Evolutionary conservation across 2,888 invertebrate species (phyloP), one percentile per base, ranked within the genome.

Genomic region (Troides aeacus): DNA sequence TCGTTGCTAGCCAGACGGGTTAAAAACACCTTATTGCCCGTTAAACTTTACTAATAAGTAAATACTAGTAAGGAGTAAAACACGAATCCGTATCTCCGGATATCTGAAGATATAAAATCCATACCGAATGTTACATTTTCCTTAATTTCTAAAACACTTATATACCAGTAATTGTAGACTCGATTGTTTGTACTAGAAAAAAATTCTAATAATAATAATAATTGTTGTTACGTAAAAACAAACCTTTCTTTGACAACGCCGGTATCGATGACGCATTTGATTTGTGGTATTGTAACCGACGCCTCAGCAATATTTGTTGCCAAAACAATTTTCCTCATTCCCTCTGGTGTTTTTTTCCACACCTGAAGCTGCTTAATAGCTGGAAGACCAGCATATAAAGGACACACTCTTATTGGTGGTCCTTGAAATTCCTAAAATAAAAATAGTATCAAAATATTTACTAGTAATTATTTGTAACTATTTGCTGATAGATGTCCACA

Each of bases 301-400:
- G 99, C 98, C 92, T 99, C 99, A 0, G 99, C 99, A 74, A 99
- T 97, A 86, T 99, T 99, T 46, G 99, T 99, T 8, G 99, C 96
- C 64, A 99, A 93, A 42, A 99, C 96, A 36, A 99, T 95, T 92
- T 99, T 99, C 67, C 99, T 93, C 23, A 95, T 95, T 71, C 96
- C 96, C 5, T 94, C 88, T 3, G 96, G 95, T 1, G 95, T 93
- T 0, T 94, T 93, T 71, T 94, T 93, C 93, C 99, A 99, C 24
- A 97, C 98, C 81, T 96, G 96, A 81, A 98, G 92, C 89, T 99
- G 98, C 78, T 97, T 97, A 24, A 94, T 93, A 58, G 97, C 95
- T 0, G 98, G 96, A 69, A 99, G 92, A 72, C 98, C 96, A 5
- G 99, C 98, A 87, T 99, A 99, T 82, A 99, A 93, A 0, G 99